Conservation (phyloP, 2,888 invertebrate genomes). For the Tortrix viridana region DNA sequence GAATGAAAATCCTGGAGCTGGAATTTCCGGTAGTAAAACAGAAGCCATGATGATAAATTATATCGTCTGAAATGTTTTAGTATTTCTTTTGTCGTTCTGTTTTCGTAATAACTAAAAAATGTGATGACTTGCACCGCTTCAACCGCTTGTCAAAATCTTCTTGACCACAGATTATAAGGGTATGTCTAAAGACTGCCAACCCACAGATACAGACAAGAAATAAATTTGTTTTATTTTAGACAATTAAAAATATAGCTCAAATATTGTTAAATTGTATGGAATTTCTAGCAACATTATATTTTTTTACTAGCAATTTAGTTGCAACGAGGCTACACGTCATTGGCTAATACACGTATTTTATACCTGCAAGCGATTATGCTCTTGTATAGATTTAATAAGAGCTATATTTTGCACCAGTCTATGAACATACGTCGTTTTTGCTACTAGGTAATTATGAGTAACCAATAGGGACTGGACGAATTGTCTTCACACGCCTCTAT, state of each 20-base stretch:
- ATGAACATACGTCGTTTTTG: background rate
- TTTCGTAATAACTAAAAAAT: conserved; percentile 24
- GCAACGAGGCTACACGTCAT: conserved; percentile 54
- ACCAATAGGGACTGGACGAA: conserved; percentile 74
- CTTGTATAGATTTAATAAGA: accelerated
- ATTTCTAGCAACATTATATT: background rate
- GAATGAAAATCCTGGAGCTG: conserved; percentile 91
- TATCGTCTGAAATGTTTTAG: conserved; percentile 16
- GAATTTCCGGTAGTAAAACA: conserved; percentile 87
- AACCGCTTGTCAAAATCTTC: conserved; percentile 28
- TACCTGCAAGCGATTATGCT: background rate
- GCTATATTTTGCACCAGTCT: background rate
- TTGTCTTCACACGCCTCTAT: conserved; percentile 60
- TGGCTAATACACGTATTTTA: conserved; percentile 42
- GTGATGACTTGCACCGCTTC: conserved; percentile 42
- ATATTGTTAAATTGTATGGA: conserved; percentile 14
- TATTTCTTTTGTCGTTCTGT: background rate
- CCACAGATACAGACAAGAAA: conserved; percentile 38
- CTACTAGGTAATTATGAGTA: conserved; percentile 1
- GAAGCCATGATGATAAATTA: conserved; percentile 84
- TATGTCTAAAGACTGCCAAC: conserved; percentile 12
- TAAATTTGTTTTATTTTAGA: background rate
- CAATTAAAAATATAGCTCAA: conserved; percentile 10
- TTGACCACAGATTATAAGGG: too few relatives aligned
- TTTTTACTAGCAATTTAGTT: conserved; percentile 40